Evolutionary conservation across 2,113 vertebrate species (phyloP), one percentile per base, ranked within the genome.

Genomic region (Dendropsophus ebraccatus): DNA sequence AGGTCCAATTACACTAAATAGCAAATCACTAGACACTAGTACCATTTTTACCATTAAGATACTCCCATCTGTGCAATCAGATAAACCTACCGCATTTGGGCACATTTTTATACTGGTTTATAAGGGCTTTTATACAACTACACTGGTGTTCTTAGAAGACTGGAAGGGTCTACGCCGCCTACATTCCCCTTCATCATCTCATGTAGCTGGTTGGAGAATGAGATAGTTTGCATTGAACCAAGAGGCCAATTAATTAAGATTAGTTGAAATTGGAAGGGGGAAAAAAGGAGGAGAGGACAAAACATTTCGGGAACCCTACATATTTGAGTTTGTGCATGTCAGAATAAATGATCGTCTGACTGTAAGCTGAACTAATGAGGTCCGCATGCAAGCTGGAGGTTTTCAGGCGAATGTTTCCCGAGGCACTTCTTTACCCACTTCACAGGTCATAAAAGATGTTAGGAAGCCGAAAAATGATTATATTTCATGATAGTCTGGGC

Each of bases 161-260:
- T 79, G 89, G 88, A 88, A 35, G 82, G 69, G 86, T 8, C 52
- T 47, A 87, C 87, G 78, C 69, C 16, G 58, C 25, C n/a, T 87
- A 69, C 35, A 70, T 87, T 89, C 81, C 81, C 81, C 90, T 85
- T 60, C 77, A 87, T 84, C 17, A 88, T 90, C 82, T 84, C 83
- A 87, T 88, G 81, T 85, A 73, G 88, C 88, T 82, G 88, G 70
- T 72, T 89, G 67, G 41, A 49, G 74, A 91, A 88, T 50, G 88
- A 87, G 88, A 70, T 85, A 60, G 83, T 79, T 45, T 88, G 62
- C 91, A 91, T 88, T 88, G 77, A 90, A 87, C 56, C 78, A 87
- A 87, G 86, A 89, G 82, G 87, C 84, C 88, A 92, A 91, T 91
- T 88, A 90, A 72, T 74, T 72, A 92, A 91, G 88, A 90, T 91